Evolutionary conservation across 2,888 invertebrate species (phyloP).

Genomic region (Polyommatus icarus): DNA sequence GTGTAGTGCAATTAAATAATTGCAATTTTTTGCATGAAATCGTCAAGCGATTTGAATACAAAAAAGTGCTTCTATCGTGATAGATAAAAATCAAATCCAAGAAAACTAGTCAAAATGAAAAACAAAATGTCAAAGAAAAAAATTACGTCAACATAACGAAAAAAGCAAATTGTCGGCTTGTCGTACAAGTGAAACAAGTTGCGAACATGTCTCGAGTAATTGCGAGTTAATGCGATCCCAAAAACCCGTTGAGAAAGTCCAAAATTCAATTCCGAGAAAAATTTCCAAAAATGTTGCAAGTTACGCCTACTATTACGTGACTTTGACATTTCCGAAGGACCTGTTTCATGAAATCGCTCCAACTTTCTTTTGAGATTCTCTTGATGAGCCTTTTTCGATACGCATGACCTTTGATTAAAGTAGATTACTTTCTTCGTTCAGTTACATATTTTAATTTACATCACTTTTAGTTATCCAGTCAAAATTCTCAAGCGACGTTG

Average conservation of each 20-base stretch:
- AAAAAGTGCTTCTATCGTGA: neutral
- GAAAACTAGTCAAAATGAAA: neutral
- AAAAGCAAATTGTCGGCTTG: constrained; percentile 18
- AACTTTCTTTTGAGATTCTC: constrained; percentile 13
- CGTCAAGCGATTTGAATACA: neutral
- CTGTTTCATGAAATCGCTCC: neutral
- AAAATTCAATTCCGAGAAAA: constrained; percentile 25
- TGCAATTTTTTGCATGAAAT: neutral
- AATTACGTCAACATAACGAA: neutral
- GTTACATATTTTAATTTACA: neutral
- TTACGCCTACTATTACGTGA: constrained; percentile 21
- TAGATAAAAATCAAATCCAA: neutral
- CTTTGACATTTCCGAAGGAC: constrained; percentile 26
- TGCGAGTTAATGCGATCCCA: constrained; percentile 27
- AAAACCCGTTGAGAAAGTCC: constrained; percentile 25
- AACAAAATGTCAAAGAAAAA: neutral
- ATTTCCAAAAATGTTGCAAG: constrained; percentile 24
- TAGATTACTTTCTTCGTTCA: neutral
- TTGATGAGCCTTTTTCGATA: constrained; percentile 4
- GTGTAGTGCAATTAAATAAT: neutral
- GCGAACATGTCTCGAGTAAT: constrained; percentile 16
- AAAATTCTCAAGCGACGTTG: neutral
- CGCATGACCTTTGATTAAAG: neutral
- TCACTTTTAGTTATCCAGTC: neutral
- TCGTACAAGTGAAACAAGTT: constrained; percentile 7